Conservation (phyloP, 1,140 invertebrate species). For the Campoletis sonorensis region DNA sequence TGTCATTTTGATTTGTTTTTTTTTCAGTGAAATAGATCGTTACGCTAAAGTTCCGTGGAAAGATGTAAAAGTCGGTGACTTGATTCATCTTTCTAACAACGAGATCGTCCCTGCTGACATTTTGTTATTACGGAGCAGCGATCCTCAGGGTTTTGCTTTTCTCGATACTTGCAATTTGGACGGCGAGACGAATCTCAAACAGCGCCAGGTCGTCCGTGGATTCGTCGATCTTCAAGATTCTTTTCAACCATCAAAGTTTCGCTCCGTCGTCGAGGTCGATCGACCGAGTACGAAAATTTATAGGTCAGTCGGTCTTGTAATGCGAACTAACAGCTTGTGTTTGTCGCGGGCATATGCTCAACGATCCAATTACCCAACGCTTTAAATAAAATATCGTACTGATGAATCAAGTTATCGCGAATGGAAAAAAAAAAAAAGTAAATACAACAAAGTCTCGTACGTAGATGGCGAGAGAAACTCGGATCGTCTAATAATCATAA, state of each 20-base stretch:
- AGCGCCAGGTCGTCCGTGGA: constrained; percentile 89
- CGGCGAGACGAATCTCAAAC: constrained; percentile 99
- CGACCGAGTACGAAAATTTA: constrained; percentile 97
- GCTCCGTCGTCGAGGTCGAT: constrained; percentile 92
- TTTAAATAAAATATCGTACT: background rate
- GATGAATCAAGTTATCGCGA: too few species aligned
- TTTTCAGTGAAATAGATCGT: constrained; percentile 85
- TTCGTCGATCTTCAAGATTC: constrained; percentile 81
- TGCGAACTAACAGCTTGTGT: background rate
- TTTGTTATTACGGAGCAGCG: constrained; percentile 91
- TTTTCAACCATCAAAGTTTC: constrained; percentile 90
- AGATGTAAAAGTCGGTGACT: constrained; percentile 93
- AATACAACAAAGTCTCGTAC: too few species aligned
- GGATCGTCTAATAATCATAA: too few species aligned
- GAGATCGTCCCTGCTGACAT: constrained; percentile 98
- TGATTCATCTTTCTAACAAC: constrained; percentile 97
- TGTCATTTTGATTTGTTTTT: constrained; percentile 47
- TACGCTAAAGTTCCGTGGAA: constrained; percentile 94
- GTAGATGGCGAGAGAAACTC: too few species aligned
- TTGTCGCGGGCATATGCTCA: background rate
- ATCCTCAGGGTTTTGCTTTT: constrained; percentile 96
- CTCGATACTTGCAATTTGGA: constrained; percentile 98
- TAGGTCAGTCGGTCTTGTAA: constrained; percentile 67
- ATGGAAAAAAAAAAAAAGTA: too few species aligned
- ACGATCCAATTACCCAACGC: background rate